Evolutionary conservation across 2,888 invertebrate genomes (phyloP).

Genomic region (Selenia dentaria): DNA sequence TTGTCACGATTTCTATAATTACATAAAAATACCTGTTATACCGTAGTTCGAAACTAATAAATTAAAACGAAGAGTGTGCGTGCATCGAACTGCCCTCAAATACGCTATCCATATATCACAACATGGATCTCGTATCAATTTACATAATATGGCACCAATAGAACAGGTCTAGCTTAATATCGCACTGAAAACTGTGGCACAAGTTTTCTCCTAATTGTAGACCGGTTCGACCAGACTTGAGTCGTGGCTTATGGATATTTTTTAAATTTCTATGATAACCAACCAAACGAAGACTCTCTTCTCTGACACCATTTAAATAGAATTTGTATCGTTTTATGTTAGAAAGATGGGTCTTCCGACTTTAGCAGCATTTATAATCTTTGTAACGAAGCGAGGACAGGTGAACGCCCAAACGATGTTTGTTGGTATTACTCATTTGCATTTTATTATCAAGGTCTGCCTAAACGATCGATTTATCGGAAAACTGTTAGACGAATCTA

Average conservation of each 20-base stretch:
- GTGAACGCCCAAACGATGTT: slow-evolving; percentile 55
- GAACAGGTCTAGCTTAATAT: slow-evolving; percentile 47
- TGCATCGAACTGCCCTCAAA: slow-evolving; percentile 24
- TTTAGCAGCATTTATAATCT: slow-evolving; percentile 44
- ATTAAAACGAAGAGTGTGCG: slow-evolving; percentile 20
- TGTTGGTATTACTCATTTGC: slow-evolving; percentile 49
- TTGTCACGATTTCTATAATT: slow-evolving; percentile 3
- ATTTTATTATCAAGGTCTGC: slow-evolving; percentile 49
- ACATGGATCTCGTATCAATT: slow-evolving; percentile 36
- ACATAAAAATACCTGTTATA: slow-evolving; percentile 8
- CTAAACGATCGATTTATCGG: slow-evolving; percentile 46
- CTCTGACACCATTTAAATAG: neutral
- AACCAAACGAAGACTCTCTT: slow-evolving; percentile 31
- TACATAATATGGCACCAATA: slow-evolving; percentile 42
- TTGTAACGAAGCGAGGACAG: slow-evolving; percentile 45
- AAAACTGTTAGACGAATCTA: slow-evolving; percentile 39
- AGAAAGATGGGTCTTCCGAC: slow-evolving; percentile 27
- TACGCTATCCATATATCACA: slow-evolving; percentile 30
- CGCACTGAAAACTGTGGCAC: slow-evolving; percentile 34
- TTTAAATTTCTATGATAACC: slow-evolving; percentile 40
- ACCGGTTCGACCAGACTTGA: slow-evolving; percentile 49
- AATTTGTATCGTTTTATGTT: neutral
- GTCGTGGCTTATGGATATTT: slow-evolving; percentile 50
- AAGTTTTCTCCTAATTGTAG: slow-evolving; percentile 49
- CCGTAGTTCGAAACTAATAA: slow-evolving; percentile 13